Percentiles rank a stretch among this genome's conserved stretches.
Evolutionary conservation across 2,797 vertebrate genomes (phyloP).

Genomic region (Enteromius trimaculatus): DNA sequence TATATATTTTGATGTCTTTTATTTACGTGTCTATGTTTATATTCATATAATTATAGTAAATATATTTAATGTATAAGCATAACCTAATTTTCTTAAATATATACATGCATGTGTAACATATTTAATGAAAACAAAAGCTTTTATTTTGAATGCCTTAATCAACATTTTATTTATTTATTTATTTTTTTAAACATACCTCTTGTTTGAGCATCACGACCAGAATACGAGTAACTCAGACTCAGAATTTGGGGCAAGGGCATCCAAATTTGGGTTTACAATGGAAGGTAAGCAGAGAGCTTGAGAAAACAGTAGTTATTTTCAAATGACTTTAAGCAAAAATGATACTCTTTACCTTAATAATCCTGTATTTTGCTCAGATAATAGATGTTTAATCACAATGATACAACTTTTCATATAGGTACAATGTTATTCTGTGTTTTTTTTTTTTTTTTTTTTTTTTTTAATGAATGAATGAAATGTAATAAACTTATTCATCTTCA

Average conservation of each 20-base stretch:
- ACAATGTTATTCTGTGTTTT: not conserved
- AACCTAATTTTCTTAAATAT: too few species aligned
- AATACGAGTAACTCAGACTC: not conserved
- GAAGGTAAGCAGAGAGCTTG: not conserved
- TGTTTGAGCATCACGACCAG: not conserved
- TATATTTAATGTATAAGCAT: too few species aligned
- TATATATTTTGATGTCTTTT: too few species aligned
- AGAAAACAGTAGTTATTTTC: not conserved
- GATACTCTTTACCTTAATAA: not conserved
- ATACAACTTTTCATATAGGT: not conserved
- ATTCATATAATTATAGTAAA: too few species aligned
- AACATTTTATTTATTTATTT: not conserved
- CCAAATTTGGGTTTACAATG: not conserved
- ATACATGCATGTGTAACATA: too few species aligned
- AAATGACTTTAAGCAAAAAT: not conserved
- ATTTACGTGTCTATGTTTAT: too few species aligned
- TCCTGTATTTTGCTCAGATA: not conserved
- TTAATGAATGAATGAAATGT: too few species aligned
- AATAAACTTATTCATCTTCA: not conserved
- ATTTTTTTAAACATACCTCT: not conserved
- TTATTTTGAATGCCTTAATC: too few species aligned
- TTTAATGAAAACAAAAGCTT: too few species aligned
- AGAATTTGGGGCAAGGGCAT: not conserved
- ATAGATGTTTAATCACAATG: not conserved
- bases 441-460: not conserved